phyloP scores from a whole-genome alignment of 2,797 vertebrate genomes.

The Catostomus latipinnis region DNA sequence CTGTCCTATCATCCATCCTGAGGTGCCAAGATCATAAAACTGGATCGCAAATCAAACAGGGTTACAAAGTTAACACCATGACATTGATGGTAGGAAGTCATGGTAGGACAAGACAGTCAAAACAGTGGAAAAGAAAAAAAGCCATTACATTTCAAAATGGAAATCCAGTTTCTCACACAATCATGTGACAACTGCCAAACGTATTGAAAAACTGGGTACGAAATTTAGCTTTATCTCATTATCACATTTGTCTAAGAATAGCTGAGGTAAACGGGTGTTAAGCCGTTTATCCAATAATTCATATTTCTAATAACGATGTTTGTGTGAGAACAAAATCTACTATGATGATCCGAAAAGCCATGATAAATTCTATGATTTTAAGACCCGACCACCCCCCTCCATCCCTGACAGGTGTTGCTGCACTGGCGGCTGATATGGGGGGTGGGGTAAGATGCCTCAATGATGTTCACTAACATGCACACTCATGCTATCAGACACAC shows the following conservation, averaged over 20 bases:
- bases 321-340: not conserved
- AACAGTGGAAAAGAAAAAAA: too few species aligned
- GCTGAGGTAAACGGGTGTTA: not conserved
- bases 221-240: constrained; percentile 4
- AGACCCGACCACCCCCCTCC: constrained; percentile 5
- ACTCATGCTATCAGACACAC: not conserved
- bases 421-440: constrained; percentile 20
- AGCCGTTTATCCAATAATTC: not conserved
- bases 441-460: constrained; percentile 24
- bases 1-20: too few species aligned
- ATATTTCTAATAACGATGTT: not conserved
- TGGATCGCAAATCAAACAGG: too few species aligned
- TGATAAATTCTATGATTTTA: not conserved
- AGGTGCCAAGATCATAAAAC: too few species aligned
- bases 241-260: not conserved
- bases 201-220: not conserved
- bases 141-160: too few species aligned
- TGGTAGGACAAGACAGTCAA: too few species aligned
- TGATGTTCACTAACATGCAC: not conserved
- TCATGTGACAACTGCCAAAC: too few species aligned
- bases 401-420: constrained; percentile 41
- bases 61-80: too few species aligned
- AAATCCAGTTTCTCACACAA: too few species aligned
- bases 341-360: not conserved
- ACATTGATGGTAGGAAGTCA: too few species aligned